Conservation (phyloP, 2,888 invertebrate species). For the Baccha elongata region DNA sequence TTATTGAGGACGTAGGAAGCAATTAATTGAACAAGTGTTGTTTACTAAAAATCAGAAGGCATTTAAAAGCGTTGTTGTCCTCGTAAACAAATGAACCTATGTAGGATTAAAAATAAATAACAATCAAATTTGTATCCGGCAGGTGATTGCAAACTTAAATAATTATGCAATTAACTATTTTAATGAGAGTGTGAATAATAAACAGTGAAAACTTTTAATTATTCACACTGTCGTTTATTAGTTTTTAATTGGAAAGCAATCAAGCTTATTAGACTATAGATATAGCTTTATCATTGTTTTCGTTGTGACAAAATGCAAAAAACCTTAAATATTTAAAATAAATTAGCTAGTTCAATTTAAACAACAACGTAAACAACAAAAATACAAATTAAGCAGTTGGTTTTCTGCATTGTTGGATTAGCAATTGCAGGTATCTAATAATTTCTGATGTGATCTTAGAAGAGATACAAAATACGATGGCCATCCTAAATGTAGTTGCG, state of each 20-base stretch:
- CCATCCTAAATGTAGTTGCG: too few relatives aligned
- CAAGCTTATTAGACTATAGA: too few relatives aligned
- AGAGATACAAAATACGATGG: too few relatives aligned
- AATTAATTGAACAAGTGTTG: background rate
- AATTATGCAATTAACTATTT: background rate
- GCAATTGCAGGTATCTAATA: too few relatives aligned
- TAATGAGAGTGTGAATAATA: background rate
- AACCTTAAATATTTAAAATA: too few relatives aligned
- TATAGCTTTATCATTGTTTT: background rate
- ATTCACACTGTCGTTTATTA: slow-evolving; percentile 6
- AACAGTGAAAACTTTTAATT: background rate
- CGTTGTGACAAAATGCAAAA: too few relatives aligned
- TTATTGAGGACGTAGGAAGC: background rate
- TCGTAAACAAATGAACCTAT: background rate
- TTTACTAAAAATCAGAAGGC: background rate
- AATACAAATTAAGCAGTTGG: too few relatives aligned
- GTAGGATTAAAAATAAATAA: background rate
- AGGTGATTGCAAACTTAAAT: background rate
- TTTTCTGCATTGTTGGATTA: too few relatives aligned
- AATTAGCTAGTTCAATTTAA: too few relatives aligned
- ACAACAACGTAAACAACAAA: too few relatives aligned
- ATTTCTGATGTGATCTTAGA: too few relatives aligned
- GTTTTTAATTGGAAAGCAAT: background rate
- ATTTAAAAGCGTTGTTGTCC: background rate
- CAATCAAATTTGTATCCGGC: background rate